Evolutionary conservation across 2,113 vertebrate species (phyloP).

Genomic region (Meriones unguiculatus): DNA sequence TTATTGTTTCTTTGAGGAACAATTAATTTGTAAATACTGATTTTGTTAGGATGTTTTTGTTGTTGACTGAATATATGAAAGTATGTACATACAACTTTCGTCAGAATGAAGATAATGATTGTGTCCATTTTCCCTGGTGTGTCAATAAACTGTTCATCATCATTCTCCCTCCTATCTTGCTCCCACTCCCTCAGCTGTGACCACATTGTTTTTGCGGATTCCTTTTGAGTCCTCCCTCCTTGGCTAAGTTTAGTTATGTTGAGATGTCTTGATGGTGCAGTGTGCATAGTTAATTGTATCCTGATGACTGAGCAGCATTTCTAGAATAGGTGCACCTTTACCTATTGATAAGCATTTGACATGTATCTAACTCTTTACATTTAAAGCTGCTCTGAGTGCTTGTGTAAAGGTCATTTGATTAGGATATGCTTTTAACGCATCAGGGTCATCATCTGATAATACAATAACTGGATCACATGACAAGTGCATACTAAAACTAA

Average conservation of each 20-base stretch:
- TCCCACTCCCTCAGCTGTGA: too few species aligned
- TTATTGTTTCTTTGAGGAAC: background rate
- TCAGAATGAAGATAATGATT: background rate
- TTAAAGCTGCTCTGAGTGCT: background rate
- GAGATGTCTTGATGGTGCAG: background rate
- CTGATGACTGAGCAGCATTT: background rate
- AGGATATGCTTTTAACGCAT: background rate
- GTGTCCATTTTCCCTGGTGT: background rate
- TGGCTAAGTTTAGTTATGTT: background rate
- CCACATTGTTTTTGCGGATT: background rate
- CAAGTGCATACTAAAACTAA: background rate
- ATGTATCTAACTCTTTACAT: background rate
- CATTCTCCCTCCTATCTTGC: background rate
- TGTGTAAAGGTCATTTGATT: background rate
- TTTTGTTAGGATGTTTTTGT: background rate
- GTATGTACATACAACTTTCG: background rate
- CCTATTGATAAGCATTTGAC: background rate
- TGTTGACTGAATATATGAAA: background rate
- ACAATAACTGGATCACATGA: background rate
- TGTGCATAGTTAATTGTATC: background rate
- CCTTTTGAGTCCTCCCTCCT: background rate
- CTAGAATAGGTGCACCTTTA: background rate
- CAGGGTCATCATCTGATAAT: background rate
- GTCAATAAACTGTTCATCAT: background rate
- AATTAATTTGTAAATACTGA: background rate